phyloP scores from a whole-genome alignment of 1,140 invertebrate species.

The Metaphire vulgaris region DNA sequence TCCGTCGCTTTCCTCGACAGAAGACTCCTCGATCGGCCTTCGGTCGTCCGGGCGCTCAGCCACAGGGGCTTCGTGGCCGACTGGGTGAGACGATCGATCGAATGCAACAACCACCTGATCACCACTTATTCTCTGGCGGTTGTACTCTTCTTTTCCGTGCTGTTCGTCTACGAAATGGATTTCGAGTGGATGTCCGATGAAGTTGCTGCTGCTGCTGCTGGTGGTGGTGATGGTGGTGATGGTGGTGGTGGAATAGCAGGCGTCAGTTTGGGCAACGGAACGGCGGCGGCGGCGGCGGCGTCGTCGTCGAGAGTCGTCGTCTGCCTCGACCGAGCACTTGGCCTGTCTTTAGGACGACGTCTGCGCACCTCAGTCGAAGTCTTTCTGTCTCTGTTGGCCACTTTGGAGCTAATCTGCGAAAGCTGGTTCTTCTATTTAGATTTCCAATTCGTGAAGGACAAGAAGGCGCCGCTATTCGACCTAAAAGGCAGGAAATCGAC shows the following conservation, averaged over 20 bases:
- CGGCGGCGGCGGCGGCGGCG: no score
- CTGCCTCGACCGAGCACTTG: background rate
- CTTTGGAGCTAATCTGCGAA: background rate
- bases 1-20: background rate
- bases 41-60: background rate
- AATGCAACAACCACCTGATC: background rate
- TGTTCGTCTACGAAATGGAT: background rate
- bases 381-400: background rate
- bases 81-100: background rate
- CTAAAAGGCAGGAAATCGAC: background rate
- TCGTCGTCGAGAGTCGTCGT: no score
- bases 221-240: no score
- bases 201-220: no score
- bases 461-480: background rate
- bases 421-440: background rate
- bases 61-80: background rate
- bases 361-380: background rate
- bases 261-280: no score
- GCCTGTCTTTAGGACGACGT: background rate
- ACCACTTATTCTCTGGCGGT: background rate
- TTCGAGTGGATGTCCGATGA: background rate
- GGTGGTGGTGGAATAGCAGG: no score
- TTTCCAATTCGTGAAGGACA: background rate
- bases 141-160: background rate
- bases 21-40: background rate